Base-by-base conservation (phyloP, 2,797 vertebrate species). In the Rhincodon typus region DNA sequence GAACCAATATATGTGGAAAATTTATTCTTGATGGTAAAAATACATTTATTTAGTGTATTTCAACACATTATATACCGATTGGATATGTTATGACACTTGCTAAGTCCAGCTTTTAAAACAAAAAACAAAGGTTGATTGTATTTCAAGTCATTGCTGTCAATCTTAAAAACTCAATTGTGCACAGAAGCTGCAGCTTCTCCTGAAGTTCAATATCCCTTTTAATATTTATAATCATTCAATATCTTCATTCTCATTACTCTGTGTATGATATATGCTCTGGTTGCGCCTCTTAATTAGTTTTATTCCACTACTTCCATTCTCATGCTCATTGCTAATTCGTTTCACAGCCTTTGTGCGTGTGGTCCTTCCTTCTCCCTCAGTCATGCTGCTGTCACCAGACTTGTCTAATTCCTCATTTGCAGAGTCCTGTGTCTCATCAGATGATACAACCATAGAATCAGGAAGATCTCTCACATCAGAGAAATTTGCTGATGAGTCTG, bases 271-370 rank as follows among this genome's bases (percentile, higher is more conserved):
- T 96, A 99, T 99, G 90, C 97, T 97, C 97, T 99, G 99, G 97
- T 99, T 99, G 96, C 99, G 98, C 96, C 99, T 98, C 97, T 99
- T 99, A 96, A 99, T 99, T 96, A 96, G 98, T 96, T 98, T 98
- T 30, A 97, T 95, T 0, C 96, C 96, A 10, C 96, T 96, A 66
- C 97, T 97, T 87, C 96, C 97, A 0, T 97, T 97, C 95, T 97
- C 97, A 27, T 96, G 96, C 42, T 97, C 97, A 46, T 97, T 96
- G 72, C 98, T 98, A 96, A 97, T 96, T 50, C 99, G 98, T 96
- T 99, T 99, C 30, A 98, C 95, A 0, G 98, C 93, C 95, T 96
- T 97, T 8, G 97, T 96, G 0, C 46, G 86, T 23, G 96, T 95
- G 94, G 96, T 97, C 79, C 97, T 97, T 30, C 95, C 96, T 87